Conservation (phyloP, 2,888 invertebrate species). For the Andrena fulva region DNA sequence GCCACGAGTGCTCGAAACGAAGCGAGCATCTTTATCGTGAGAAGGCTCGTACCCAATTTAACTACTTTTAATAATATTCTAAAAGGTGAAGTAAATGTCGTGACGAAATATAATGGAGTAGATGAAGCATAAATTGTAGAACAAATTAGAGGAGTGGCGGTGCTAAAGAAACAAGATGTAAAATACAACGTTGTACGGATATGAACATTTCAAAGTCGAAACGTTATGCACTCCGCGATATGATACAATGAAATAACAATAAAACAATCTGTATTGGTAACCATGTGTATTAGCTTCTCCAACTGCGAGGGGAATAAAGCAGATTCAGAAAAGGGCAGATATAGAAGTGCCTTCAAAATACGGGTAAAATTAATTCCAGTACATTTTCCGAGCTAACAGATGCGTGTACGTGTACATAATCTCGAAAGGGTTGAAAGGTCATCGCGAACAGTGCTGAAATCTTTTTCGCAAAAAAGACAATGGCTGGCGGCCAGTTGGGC, state of each 20-base stretch:
- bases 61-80: constrained; percentile 56
- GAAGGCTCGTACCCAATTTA: constrained; percentile 49
- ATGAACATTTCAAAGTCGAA: not conserved
- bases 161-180: constrained; percentile 1
- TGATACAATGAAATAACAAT: too few species aligned
- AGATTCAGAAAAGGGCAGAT: too few species aligned
- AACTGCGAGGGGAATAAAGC: too few species aligned
- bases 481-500: constrained; percentile 25
- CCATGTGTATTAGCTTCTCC: too few species aligned
- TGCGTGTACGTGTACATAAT: not conserved
- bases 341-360: not conserved
- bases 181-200: not conserved
- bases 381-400: constrained; percentile 13
- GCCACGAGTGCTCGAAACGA: constrained; percentile 57
- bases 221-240: not conserved
- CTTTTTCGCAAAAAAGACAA: constrained; percentile 35
- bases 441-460: constrained; percentile 6
- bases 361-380: constrained; percentile 11
- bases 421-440: not conserved
- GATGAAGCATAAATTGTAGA: constrained; percentile 10
- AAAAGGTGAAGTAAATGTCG: constrained; percentile 64
- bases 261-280: too few species aligned
- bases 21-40: constrained; percentile 58
- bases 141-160: not conserved
- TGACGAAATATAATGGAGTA: constrained; percentile 28